phyloP scores from a whole-genome alignment of 2,888 invertebrate species.

The Drosophila dives region DNA sequence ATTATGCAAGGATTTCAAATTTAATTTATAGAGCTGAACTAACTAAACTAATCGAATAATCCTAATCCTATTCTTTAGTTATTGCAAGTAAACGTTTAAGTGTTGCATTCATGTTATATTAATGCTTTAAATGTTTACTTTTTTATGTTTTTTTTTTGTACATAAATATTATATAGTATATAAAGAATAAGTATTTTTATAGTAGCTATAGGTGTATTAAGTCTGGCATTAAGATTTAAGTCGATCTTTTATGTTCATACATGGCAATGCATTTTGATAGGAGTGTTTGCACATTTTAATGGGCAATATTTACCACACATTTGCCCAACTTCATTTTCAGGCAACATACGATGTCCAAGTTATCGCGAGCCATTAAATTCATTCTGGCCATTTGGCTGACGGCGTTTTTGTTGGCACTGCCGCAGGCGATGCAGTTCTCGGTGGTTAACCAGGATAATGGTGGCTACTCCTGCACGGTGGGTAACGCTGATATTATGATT shows the following conservation, averaged over 20 bases:
- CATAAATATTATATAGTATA: not conserved
- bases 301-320: not conserved
- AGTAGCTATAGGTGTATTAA: not conserved
- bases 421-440: conserved; percentile 87
- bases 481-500: conserved; percentile 48
- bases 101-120: too few species aligned
- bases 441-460: conserved; percentile 82
- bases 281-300: not conserved
- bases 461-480: conserved; percentile 83
- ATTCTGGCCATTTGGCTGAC: conserved; percentile 93
- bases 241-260: not conserved
- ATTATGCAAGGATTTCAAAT: not conserved
- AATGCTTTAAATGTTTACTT: too few species aligned
- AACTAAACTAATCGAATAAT: not conserved
- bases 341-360: conserved; percentile 93
- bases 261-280: not conserved
- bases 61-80: too few species aligned
- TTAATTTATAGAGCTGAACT: not conserved
- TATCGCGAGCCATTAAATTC: conserved; percentile 92
- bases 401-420: conserved; percentile 90
- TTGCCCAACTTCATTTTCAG: conserved; percentile 59
- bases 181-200: too few species aligned
- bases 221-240: not conserved
- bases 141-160: not conserved
- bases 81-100: not conserved